Evolutionary conservation across 30 jellyfish, hydroid and myxozoan species (phyloP), one percentile per base, ranked within the genome.

Genomic region (Morbakka virulenta): DNA sequence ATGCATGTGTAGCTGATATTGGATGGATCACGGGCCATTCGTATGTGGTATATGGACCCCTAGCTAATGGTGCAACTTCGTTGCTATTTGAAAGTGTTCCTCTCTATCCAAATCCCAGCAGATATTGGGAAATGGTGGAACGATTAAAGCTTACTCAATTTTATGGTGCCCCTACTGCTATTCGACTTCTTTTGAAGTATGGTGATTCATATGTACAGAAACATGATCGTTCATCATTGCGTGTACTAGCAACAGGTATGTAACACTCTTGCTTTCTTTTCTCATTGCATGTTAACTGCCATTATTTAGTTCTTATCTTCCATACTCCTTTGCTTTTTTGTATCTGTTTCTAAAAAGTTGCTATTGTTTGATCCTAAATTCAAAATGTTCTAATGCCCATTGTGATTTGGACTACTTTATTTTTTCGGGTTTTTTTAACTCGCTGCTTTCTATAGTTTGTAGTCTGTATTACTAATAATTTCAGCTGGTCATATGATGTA

Each of bases 21-120:
- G 99, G 99, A 6, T 93, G 99, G 99, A 93, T 93, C 4, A 93
- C 99, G 53, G 99, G 99, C 13, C 99, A 93, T 50, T 61, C 95
- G 20, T 93, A 93, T 53, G 96, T 86, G 32, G 99, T 93, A 2
- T 93, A 93, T 79, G 99, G 99, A 26, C 99, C 99, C 0, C 82
- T 93, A 26, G 85, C 91, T 35, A 93, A 86, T 73, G 99, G 99
- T 17, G 99, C 97, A 0, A 86, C 96, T 3, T 32, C 94, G 28
- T 95, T 93, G 52, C 50, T 93, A 21, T 93, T 93, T 82, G 99
- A 93, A 68, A 86, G 99, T 66, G 95, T 89, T 14, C 99, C 99
- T 23, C 68, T 83, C 14, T 93, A 93, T 64, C 99, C 99, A 0
- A 96, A 93, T 76, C 97, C 99, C 24, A 95, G 97, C 17, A 77